These are phyloP conservation scores for Strongylocentrotus purpuratus DNA, from an alignment of 35 echinoderm and acorn worm species.

Conservation along the genomic window DNA sequence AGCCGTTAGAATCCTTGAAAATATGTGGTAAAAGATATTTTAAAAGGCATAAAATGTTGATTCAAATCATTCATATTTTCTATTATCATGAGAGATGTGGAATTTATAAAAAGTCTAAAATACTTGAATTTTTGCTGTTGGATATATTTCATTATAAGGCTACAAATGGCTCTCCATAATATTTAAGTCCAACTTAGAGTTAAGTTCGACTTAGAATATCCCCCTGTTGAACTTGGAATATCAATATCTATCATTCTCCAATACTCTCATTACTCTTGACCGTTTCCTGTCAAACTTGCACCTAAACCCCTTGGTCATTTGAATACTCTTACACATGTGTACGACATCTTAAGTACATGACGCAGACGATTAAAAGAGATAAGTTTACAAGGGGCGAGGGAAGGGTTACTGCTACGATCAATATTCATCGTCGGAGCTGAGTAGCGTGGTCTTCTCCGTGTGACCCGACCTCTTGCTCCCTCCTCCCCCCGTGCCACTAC, in stretches of 20 bases:
- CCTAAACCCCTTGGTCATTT: not conserved
- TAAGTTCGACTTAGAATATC: too few relatives aligned
- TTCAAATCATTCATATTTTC: too few relatives aligned
- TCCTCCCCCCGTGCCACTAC: not conserved
- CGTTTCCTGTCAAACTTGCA: not conserved
- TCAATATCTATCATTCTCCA: not conserved
- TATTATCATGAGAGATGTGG: too few relatives aligned
- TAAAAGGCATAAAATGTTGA: too few relatives aligned
- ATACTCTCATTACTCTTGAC: not conserved
- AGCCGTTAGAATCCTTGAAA: too few relatives aligned
- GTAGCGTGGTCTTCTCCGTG: conserved; percentile 90
- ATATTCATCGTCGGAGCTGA: conserved; percentile 96
- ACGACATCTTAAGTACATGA: not conserved
- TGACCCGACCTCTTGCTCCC: conserved; percentile 64
- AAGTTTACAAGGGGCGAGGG: not conserved
- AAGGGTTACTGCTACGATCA: conserved; percentile 2
- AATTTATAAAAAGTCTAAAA: too few relatives aligned
- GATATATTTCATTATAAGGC: too few relatives aligned
- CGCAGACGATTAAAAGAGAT: not conserved
- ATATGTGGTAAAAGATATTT: too few relatives aligned
- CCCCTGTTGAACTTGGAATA: not conserved
- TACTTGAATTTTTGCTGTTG: too few relatives aligned
- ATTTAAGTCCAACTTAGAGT: too few relatives aligned
- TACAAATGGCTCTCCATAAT: too few relatives aligned
- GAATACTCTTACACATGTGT: not conserved